These are phyloP conservation scores for Eilema depressum DNA, from an alignment of 2,888 invertebrate genomes.

Conservation along the genomic window DNA sequence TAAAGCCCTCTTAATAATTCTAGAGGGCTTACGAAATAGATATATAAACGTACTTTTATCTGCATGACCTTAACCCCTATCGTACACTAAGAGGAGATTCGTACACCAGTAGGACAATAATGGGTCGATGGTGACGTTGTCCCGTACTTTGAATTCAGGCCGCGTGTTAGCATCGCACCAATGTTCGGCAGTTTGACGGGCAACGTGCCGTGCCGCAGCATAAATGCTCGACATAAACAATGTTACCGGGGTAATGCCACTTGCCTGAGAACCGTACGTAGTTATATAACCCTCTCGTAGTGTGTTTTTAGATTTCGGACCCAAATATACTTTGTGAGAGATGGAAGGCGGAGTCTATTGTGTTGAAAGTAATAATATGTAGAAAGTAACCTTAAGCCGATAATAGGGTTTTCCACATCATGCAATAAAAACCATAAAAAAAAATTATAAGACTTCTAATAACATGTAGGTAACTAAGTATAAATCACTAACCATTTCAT, in stretches of 20 bases:
- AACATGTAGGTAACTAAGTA: no score
- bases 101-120: conserved; percentile 2
- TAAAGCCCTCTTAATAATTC: background rate
- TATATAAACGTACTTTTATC: background rate
- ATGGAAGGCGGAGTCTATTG: background rate
- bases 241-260: conserved; percentile 49
- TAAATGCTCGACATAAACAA: conserved; percentile 50
- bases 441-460: no score
- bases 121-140: conserved; percentile 7
- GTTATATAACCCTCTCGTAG: conserved; percentile 32
- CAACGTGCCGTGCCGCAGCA: conserved; percentile 49
- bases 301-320: conserved; percentile 23
- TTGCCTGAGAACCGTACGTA: conserved; percentile 39
- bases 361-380: background rate
- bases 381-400: no score
- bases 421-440: no score
- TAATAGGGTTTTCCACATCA: no score
- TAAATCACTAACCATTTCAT: background rate
- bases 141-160: conserved; percentile 52
- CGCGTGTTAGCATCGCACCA: conserved; percentile 56
- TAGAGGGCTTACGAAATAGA: background rate
- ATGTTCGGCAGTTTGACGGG: conserved; percentile 58
- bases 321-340: background rate
- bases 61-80: background rate
- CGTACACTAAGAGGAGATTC: background rate